phyloP scores from a whole-genome alignment of 64 coral and sea anemone genomes.

The Hydrozoanthus tunicans region DNA sequence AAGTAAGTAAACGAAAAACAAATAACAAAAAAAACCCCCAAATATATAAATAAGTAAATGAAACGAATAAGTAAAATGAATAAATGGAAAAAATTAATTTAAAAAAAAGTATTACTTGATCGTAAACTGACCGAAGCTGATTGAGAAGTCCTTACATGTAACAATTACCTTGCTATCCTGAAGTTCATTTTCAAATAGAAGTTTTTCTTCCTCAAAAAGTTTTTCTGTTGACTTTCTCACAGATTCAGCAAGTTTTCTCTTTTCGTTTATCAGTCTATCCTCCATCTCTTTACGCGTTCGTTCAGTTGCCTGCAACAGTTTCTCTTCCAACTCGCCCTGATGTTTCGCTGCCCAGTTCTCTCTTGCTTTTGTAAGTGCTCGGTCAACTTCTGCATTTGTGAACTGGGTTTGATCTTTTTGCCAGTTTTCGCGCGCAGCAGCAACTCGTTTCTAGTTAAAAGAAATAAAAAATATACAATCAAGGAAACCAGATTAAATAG shows the following conservation, averaged over 20 bases:
- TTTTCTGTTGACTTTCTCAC: conserved; percentile 43
- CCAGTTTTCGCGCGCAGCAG: conserved; percentile 65
- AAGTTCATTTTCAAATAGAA: conserved; percentile 73
- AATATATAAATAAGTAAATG: no score
- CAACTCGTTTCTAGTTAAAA: conserved; percentile 47
- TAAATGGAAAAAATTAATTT: no score
- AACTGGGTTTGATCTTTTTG: conserved; percentile 46
- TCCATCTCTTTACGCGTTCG: conserved; percentile 43
- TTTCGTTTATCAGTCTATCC: conserved; percentile 54
- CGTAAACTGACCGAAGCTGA: no score
- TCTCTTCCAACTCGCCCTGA: conserved; percentile 71
- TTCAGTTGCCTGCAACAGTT: conserved; percentile 30
- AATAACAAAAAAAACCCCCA: no score
- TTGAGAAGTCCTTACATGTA: no score
- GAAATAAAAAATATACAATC: neutral
- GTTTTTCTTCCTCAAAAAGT: conserved; percentile 58
- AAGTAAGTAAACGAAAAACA: no score
- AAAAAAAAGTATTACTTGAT: no score
- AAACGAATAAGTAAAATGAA: no score
- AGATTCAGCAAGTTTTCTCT: conserved; percentile 52
- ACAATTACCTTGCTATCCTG: conserved; percentile 57
- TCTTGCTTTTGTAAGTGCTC: conserved; percentile 75
- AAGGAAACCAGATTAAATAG: neutral
- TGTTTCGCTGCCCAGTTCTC: conserved; percentile 77
- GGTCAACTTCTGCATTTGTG: conserved; percentile 73